Evolutionary conservation across 2,888 invertebrate genomes (phyloP).

Genomic region (Muscina levida): DNA sequence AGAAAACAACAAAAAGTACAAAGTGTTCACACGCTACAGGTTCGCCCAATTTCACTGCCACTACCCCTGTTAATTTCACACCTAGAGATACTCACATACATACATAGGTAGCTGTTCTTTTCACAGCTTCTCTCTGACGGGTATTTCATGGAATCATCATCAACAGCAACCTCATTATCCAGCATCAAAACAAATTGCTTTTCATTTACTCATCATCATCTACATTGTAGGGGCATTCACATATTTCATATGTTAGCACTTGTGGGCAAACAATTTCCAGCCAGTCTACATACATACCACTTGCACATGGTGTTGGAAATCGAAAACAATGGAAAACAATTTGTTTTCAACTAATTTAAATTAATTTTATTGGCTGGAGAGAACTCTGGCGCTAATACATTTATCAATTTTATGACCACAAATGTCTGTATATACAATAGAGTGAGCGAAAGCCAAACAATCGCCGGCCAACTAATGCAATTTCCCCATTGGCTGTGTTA

Average conservation of each 20-base stretch:
- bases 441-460: neutral
- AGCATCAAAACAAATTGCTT: neutral
- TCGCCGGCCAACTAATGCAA: constrained; percentile 15
- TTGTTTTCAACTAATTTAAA: constrained; percentile 36
- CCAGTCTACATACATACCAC: too few relatives aligned
- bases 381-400: constrained; percentile 36
- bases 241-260: constrained; percentile 26
- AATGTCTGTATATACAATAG: too few relatives aligned
- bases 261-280: neutral
- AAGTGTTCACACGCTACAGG: constrained; percentile 7
- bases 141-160: neutral
- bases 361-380: constrained; percentile 41
- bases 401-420: constrained; percentile 41
- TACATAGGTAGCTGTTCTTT: constrained; percentile 7
- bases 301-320: neutral
- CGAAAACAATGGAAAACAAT: constrained; percentile 18
- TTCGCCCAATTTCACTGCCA: neutral
- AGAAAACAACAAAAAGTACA: neutral
- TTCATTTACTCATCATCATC: constrained; percentile 17
- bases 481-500: constrained; percentile 36
- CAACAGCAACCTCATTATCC: neutral
- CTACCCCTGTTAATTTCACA: constrained; percentile 3
- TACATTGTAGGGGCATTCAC: neutral
- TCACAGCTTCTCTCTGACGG: neutral
- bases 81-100: neutral